phyloP scores from a whole-genome alignment of 2,888 invertebrate species.

The Muscina levida region DNA sequence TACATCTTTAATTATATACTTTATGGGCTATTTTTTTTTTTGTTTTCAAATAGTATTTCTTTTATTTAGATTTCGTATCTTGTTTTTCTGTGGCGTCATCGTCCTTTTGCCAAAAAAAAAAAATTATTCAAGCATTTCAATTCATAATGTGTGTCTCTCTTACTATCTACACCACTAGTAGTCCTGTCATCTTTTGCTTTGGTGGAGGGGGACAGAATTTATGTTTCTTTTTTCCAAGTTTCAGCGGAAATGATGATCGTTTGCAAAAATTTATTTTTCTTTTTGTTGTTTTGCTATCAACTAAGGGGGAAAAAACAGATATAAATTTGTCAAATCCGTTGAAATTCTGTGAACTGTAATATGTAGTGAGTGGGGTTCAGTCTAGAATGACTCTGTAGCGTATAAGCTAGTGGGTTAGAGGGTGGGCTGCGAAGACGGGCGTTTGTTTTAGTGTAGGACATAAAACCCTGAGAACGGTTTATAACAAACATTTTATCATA shows the following conservation, averaged over 20 bases:
- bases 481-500: conserved; percentile 58
- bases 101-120: conserved; percentile 39
- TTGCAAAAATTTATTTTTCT: too few species aligned
- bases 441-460: background rate
- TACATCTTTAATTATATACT: conserved; percentile 61
- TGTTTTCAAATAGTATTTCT: conserved; percentile 64
- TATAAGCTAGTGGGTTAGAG: background rate
- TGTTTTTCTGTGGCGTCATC: conserved; percentile 56
- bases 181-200: background rate
- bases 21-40: conserved; percentile 69
- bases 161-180: background rate
- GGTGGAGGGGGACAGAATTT: conserved; percentile 48
- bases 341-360: conserved; percentile 52
- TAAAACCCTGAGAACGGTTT: conserved; percentile 46
- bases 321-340: conserved; percentile 76
- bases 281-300: conserved; percentile 46
- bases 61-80: conserved; percentile 54
- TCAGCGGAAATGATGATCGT: conserved; percentile 76
- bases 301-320: conserved; percentile 72
- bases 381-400: too few species aligned
- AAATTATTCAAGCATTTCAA: conserved; percentile 55
- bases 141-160: background rate
- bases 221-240: conserved; percentile 60
- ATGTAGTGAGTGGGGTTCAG: background rate
- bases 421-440: background rate